Conservation (phyloP, 1,140 invertebrate species). For the Bathynomus jamesi region DNA sequence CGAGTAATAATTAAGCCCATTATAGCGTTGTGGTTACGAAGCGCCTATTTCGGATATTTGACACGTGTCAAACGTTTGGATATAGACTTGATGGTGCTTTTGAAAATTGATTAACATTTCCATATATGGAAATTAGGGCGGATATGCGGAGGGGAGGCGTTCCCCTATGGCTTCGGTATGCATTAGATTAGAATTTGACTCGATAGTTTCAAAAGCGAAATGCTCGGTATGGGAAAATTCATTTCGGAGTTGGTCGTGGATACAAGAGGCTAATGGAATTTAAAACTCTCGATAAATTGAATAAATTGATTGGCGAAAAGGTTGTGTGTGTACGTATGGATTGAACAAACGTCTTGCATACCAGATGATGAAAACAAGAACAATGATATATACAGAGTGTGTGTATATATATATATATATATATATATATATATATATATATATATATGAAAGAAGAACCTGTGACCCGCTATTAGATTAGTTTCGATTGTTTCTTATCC, state of each 20-base stretch:
- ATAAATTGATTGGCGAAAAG: neutral
- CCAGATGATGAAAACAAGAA: too few species aligned
- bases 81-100: neutral
- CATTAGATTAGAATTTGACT: neutral
- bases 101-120: neutral
- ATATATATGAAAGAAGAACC: too few species aligned
- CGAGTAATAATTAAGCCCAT: too few species aligned
- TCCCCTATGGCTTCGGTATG: neutral
- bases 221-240: neutral
- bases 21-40: neutral
- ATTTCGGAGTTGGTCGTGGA: neutral
- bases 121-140: neutral
- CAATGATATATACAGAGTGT: too few species aligned
- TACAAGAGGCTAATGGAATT: neutral
- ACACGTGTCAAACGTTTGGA: neutral
- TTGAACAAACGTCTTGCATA: too few species aligned
- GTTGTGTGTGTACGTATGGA: too few species aligned
- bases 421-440: too few species aligned
- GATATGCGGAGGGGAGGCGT: neutral
- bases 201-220: neutral
- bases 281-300: neutral
- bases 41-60: neutral
- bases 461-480: too few species aligned
- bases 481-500: too few species aligned
- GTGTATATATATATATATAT: too few species aligned